Percentiles rank a stretch among this genome's conserved stretches.
These are phyloP conservation scores for Tipula unca DNA, from an alignment of 2,888 invertebrate genomes.

Conservation along the genomic window DNA sequence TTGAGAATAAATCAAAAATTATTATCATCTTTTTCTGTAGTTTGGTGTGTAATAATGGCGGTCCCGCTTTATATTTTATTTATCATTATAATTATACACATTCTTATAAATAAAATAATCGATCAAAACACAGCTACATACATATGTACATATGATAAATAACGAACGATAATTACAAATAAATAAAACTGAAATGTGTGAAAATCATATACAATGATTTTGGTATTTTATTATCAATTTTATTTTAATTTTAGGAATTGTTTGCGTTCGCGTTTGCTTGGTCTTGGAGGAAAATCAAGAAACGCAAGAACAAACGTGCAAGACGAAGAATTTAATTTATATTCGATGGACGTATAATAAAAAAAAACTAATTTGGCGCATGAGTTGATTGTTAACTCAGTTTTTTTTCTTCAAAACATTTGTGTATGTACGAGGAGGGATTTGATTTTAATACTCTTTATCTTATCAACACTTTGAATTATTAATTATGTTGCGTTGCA, in stretches of 20 bases:
- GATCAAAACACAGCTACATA: no score
- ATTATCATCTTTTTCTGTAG: background rate
- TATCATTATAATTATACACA: background rate
- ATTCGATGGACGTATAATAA: background rate
- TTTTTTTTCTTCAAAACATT: background rate
- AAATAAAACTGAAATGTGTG: background rate
- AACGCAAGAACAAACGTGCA: background rate
- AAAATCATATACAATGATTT: constrained; percentile 1
- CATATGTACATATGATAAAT: background rate
- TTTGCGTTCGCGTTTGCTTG: background rate
- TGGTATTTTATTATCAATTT: background rate
- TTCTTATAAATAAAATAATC: background rate
- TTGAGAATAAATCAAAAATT: background rate
- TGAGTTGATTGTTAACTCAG: background rate
- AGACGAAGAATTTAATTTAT: background rate
- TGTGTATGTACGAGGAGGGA: background rate
- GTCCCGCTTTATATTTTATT: background rate
- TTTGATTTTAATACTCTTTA: background rate
- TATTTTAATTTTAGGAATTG: background rate
- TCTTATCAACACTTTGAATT: background rate
- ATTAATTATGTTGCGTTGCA: background rate
- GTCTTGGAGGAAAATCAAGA: background rate
- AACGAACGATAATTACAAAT: background rate
- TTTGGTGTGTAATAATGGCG: background rate
- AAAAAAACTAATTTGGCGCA: background rate